phyloP scores from a whole-genome alignment of 2,797 vertebrate species.

The Ambastaia sidthimunki region DNA sequence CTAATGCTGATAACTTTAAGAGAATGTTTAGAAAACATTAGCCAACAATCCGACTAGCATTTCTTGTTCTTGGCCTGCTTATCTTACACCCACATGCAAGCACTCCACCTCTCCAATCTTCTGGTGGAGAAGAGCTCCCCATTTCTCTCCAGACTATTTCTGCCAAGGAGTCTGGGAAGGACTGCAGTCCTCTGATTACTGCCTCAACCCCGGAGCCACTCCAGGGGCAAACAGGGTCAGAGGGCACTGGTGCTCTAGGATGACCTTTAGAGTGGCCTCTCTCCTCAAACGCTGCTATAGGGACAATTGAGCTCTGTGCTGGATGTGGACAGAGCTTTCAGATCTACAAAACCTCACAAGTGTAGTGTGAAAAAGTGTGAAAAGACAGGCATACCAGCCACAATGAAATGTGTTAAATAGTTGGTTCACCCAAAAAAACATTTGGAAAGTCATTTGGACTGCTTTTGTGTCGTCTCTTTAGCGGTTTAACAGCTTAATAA shows the following conservation, averaged over 20 bases:
- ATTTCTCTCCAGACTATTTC: conserved; percentile 32
- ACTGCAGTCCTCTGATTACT: conserved; percentile 78
- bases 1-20: too few relatives aligned
- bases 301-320: conserved; percentile 68
- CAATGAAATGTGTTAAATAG: conserved; percentile 64
- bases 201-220: conserved; percentile 74
- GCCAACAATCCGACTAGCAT: not conserved
- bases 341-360: conserved; percentile 53
- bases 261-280: conserved; percentile 68
- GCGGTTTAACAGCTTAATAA: too few relatives aligned
- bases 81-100: conserved; percentile 36
- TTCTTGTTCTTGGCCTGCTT: conserved; percentile 31
- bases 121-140: conserved; percentile 32
- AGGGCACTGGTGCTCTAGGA: conserved; percentile 68
- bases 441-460: conserved; percentile 7
- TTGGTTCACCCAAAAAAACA: conserved; percentile 62
- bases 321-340: conserved; percentile 66
- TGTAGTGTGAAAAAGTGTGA: conserved; percentile 70
- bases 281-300: conserved; percentile 47
- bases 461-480: too few relatives aligned
- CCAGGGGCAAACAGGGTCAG: conserved; percentile 72
- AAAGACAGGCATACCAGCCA: conserved; percentile 67
- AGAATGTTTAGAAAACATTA: too few relatives aligned
- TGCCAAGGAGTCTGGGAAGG: conserved; percentile 74
- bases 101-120: conserved; percentile 30